Evolutionary conservation across 2,888 invertebrate species (phyloP).

Genomic region (Galerucella nymphaeae): DNA sequence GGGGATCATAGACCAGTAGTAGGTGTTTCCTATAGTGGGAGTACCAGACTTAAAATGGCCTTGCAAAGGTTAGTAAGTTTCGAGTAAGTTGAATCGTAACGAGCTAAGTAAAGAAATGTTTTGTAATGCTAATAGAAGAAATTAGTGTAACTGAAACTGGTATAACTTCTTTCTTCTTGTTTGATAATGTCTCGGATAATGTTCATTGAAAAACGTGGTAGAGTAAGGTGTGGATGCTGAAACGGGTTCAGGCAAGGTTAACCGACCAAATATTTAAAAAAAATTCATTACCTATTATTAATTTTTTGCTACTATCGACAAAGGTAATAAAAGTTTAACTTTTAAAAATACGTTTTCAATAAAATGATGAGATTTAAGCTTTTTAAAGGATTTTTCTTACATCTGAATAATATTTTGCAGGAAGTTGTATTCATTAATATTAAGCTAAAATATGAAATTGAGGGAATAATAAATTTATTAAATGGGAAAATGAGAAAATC

Average conservation of each 20-base stretch:
- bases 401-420: too few relatives aligned
- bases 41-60: conserved; percentile 47
- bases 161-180: conserved; percentile 32
- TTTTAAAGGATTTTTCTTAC: too few relatives aligned
- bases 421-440: not conserved
- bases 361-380: too few relatives aligned
- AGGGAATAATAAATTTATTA: not conserved
- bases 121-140: conserved; percentile 33
- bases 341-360: too few relatives aligned
- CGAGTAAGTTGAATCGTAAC: conserved; percentile 32
- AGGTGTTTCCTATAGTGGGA: conserved; percentile 51
- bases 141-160: conserved; percentile 34
- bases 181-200: conserved; percentile 28
- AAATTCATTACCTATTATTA: conserved; percentile 14
- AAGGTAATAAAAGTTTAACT: too few relatives aligned
- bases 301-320: not conserved
- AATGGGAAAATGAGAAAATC: not conserved
- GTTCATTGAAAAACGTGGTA: conserved; percentile 29
- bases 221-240: conserved; percentile 17
- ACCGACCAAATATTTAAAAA: conserved; percentile 4
- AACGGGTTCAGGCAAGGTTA: conserved; percentile 16
- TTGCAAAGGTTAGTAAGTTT: conserved; percentile 52
- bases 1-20: conserved; percentile 49
- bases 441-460: not conserved
- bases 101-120: conserved; percentile 33